Evolutionary conservation across 37 sponge, comb jelly and placozoan genomes (phyloP), one percentile per base, ranked within the genome.

Genomic region (Diacarnus erythraeanus): DNA sequence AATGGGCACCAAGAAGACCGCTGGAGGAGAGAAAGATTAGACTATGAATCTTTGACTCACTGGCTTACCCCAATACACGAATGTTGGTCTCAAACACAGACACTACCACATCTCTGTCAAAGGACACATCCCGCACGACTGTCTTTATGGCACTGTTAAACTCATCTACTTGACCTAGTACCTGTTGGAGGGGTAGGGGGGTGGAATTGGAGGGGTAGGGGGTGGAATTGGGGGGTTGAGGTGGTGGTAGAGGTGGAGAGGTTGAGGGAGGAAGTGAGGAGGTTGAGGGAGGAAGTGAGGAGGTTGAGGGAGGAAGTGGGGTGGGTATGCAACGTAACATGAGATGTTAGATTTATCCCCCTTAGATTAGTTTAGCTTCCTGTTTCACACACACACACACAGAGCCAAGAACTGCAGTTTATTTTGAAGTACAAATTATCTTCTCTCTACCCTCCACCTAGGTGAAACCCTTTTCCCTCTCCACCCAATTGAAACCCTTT

Each of bases 11-110:
- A 10, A 98, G 76, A 42, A 98, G 83, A 63, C 99, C 99, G 15
- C 97, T 94, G 23, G 64, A 40, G 47, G 34, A 33, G 59, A 30
- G n/a, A 2, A 64, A 26, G 39, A 65, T 30, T 61, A 38, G 33
- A 38, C 20, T 12, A 44, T 12, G 21, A 36, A 30, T 34, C 57
- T 69, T 30, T 5, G 29, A 72, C 60, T 60, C 27, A 60, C 61
- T 26, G 4, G 27, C 23, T 91, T 38, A 97, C 94, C 99, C 99
- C 3, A 98, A 47, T 4, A 98, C 83, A 69, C 99, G 82, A 66
- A 98, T 98, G 72, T 95, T 98, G 29, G 96, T 93, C 76, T 98
- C 99, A 86, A 98, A 98, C 31, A 98, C 94, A 60, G 96, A 96
- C 27, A 98, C 96, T 2, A 90, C 71, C 35, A 98, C 43, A 76